These are phyloP conservation scores for Xanthorhoe spadicearia DNA, from an alignment of 2,888 invertebrate genomes.

Conservation along the genomic window DNA sequence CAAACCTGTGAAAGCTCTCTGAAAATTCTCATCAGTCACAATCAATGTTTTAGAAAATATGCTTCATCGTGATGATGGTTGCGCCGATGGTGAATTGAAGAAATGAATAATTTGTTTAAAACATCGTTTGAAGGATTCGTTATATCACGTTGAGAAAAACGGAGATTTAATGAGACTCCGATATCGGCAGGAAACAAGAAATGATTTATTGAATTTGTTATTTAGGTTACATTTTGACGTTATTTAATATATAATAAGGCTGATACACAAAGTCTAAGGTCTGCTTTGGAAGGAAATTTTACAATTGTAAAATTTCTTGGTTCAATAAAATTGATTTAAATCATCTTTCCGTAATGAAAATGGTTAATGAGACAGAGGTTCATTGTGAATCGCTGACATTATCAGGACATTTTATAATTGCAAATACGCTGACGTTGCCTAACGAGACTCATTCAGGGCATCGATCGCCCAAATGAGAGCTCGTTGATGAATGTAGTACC, in stretches of 20 bases:
- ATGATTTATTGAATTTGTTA: not conserved
- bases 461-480: slow-evolving; percentile 5
- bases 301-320: not conserved
- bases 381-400: slow-evolving; percentile 5
- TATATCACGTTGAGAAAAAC: not conserved
- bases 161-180: not conserved
- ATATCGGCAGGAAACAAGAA: not conserved
- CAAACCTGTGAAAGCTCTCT: too few relatives aligned
- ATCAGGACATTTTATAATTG: slow-evolving; percentile 16
- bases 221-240: not conserved
- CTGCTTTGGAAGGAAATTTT: not conserved
- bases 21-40: too few relatives aligned
- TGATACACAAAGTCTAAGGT: too few relatives aligned
- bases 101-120: not conserved
- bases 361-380: not conserved
- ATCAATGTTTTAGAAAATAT: too few relatives aligned
- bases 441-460: slow-evolving; percentile 16
- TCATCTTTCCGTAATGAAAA: not conserved
- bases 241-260: too few relatives aligned
- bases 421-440: slow-evolving; percentile 17
- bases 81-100: not conserved
- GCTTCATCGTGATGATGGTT: not conserved
- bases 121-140: not conserved
- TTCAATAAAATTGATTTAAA: not conserved
- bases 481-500: slow-evolving; percentile 9